Evolutionary conservation across 2,888 invertebrate genomes (phyloP).

Genomic region (Thera britannica): DNA sequence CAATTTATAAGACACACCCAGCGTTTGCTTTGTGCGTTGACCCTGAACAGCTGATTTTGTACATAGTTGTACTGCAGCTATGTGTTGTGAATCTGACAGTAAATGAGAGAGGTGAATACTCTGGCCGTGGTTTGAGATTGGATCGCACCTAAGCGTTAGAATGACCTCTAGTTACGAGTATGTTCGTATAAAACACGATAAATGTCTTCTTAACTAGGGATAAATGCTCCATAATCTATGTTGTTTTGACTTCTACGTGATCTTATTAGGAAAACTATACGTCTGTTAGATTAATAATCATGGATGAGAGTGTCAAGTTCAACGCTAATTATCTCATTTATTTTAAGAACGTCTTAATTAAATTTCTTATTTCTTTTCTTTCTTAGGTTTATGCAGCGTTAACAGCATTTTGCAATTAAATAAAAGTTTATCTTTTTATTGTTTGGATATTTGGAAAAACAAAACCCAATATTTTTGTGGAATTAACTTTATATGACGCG

Average conservation of each 20-base stretch:
- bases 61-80: slow-evolving; percentile 11
- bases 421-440: too few species aligned
- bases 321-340: too few species aligned
- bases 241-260: neutral
- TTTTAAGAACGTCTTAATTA: too few species aligned
- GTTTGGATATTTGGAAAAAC: too few species aligned
- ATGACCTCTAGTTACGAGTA: slow-evolving; percentile 3
- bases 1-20: slow-evolving; percentile 21
- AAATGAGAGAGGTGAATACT: neutral
- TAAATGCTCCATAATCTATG: slow-evolving; percentile 2
- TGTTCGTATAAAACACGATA: neutral
- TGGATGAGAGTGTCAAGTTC: too few species aligned
- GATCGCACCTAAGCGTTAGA: neutral
- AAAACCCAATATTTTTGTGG: slow-evolving; percentile 1
- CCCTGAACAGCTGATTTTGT: slow-evolving; percentile 18
- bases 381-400: too few species aligned
- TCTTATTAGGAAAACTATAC: neutral
- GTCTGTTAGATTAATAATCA: too few species aligned
- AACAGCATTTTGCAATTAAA: too few species aligned
- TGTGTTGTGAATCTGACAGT: neutral
- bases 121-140: neutral
- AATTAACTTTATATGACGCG: neutral
- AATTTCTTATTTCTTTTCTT: too few species aligned
- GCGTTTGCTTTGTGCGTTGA: slow-evolving; percentile 10
- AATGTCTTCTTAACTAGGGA: neutral